Percentiles rank a stretch among this genome's conserved stretches.
Conservation (phyloP, 2,888 invertebrate species). For the Argynnis bischoffii region DNA sequence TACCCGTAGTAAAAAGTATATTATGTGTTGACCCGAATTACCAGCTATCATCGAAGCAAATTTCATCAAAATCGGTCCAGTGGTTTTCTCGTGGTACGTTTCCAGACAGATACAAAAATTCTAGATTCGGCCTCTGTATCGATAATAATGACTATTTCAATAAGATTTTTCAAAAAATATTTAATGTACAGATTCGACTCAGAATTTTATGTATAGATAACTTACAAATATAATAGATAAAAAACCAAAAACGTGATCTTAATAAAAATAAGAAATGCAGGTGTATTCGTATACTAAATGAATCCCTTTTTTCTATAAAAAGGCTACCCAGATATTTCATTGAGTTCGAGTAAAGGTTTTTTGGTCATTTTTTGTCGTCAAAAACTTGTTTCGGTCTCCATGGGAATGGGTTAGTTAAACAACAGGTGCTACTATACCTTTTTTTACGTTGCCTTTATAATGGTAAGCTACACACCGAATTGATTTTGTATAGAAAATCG, state of each 20-base stretch:
- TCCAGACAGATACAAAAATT: no score
- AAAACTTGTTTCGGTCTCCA: slow-evolving; percentile 63
- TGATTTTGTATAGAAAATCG: slow-evolving; percentile 26
- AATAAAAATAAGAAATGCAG: slow-evolving; percentile 7
- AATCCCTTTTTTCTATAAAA: slow-evolving; percentile 19
- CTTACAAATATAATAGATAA: background rate
- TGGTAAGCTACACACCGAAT: slow-evolving; percentile 27
- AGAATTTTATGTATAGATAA: no score
- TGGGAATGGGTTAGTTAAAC: slow-evolving; percentile 66
- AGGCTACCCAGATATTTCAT: slow-evolving; percentile 25
- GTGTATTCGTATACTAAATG: slow-evolving; percentile 17
- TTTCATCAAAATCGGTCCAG: no score
- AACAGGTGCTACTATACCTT: slow-evolving; percentile 64
- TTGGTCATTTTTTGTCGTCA: slow-evolving; percentile 51
- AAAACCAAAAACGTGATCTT: background rate
- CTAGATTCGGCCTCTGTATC: no score
- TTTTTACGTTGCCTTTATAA: slow-evolving; percentile 25
- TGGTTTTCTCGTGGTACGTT: no score
- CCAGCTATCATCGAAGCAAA: no score
- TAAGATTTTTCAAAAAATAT: no score
- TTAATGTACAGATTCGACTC: no score
- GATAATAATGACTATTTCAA: no score
- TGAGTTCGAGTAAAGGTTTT: slow-evolving; percentile 53
- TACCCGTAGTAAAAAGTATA: no score
- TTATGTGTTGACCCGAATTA: no score